Evolutionary conservation across 2,113 vertebrate genomes (phyloP).

Genomic region (Chloropsis cyanopogon): DNA sequence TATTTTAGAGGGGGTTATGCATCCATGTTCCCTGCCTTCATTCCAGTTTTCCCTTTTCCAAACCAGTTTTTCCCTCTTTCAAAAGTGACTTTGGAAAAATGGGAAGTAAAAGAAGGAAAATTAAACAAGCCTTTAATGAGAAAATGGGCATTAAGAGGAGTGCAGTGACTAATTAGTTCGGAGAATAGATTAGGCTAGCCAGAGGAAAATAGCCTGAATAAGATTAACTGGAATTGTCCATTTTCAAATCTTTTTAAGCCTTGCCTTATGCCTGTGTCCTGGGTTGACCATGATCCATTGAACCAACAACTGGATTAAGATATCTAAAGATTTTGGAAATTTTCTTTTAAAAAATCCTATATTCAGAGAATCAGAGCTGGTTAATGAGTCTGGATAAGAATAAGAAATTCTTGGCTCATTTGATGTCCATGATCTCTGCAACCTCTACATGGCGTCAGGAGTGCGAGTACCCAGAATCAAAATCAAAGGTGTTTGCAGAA

Average conservation of each 20-base stretch:
- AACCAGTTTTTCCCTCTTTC: not conserved
- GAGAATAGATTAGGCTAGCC: not conserved
- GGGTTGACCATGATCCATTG: not conserved
- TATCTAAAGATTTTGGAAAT: not conserved
- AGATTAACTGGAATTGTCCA: not conserved
- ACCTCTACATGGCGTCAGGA: not conserved
- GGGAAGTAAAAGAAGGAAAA: not conserved
- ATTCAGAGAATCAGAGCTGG: not conserved
- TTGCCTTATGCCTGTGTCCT: not conserved
- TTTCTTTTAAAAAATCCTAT: not conserved
- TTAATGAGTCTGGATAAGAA: not conserved
- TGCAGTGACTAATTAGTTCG: not conserved
- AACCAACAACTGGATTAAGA: not conserved
- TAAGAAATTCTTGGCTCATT: not conserved
- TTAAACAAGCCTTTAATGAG: not conserved
- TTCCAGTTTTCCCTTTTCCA: not conserved
- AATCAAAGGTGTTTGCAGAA: not conserved
- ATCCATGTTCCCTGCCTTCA: rapidly evolving
- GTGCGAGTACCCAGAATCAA: not conserved
- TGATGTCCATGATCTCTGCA: not conserved
- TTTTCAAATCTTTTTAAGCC: not conserved
- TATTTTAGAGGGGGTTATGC: rapidly evolving
- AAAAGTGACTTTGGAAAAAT: not conserved
- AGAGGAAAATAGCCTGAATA: not conserved
- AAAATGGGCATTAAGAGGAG: not conserved